Base-by-base conservation (phyloP, 2,888 invertebrate genomes). In the Exephanes ischioxanthus region DNA sequence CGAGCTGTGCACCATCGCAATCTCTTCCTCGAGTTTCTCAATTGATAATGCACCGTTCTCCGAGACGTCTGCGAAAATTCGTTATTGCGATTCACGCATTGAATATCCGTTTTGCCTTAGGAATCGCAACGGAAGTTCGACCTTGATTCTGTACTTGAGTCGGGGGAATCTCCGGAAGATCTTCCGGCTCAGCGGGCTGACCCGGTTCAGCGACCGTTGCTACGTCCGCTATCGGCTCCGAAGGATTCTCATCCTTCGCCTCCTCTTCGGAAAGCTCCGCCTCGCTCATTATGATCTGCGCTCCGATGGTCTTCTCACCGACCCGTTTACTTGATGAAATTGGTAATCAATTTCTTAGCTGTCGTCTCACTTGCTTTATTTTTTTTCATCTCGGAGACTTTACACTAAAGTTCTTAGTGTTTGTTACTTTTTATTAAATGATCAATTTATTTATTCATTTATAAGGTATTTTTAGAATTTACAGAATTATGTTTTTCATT, bases 191-290 rank as follows among this genome's bases (percentile, higher is more conserved):
- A 7, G 80, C 71, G 2, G 89, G 87, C 72, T 87, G 88, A 45
- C 85, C 88, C 66, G 89, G 82, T 83, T 89, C 89, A 0, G 86
- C 87, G 4, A 80, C 83, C 22, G 87, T 87, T 14, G 83, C 71
- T 7, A 87, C 72, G 81, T 87, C 84, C 68, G 86, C 80, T 66
- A 87, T 77, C 11, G 89, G 88, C 76, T 89, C 89, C 19, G 88
- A 85, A 63, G 87, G 87, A 83, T 88, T 88, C 61, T 80, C 80
- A 19, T 68, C 84, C 14, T 75, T 80, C 22, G 48, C 79, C 51
- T 80, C 58, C 51, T 78, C 41, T n/a, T 41, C 58, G 22, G 72
- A 7, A 19, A 55, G 19, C 19, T 71, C 55, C n/a, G 9, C 6
- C 30, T 30, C 37, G n/a, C 16, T 73, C 61, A 45, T 61, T 45